Evolutionary conservation across 2,113 vertebrate species (phyloP).

Genomic region (Strix aluco): DNA sequence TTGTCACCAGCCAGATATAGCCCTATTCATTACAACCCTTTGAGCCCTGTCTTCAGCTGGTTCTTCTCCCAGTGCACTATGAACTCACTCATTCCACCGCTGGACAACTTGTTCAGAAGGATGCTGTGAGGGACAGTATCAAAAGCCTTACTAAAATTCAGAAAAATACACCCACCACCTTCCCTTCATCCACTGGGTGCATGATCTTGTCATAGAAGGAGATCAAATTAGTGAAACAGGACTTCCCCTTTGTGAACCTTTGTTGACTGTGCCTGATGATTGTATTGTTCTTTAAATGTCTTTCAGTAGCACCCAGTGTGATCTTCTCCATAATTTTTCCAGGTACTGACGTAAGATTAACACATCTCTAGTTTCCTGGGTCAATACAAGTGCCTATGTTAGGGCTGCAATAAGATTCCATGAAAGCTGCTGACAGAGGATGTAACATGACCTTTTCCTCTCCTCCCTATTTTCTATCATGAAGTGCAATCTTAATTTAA

Average conservation of each 20-base stretch:
- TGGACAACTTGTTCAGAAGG: background rate
- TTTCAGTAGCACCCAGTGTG: background rate
- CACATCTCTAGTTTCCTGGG: background rate
- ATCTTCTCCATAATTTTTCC: background rate
- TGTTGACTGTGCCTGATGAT: background rate
- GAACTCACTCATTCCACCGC: background rate
- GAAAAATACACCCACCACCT: background rate
- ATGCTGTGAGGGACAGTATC: background rate
- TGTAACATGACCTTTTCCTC: background rate
- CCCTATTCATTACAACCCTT: background rate
- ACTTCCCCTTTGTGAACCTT: background rate
- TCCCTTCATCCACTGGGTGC: background rate
- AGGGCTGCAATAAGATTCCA: background rate
- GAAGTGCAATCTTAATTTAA: background rate
- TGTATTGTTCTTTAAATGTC: background rate
- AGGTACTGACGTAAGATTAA: background rate
- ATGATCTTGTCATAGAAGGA: background rate
- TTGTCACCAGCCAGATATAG: no score
- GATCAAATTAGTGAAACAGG: background rate
- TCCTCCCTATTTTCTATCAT: background rate
- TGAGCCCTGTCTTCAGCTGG: background rate
- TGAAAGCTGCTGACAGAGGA: background rate
- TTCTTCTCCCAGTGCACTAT: accelerated
- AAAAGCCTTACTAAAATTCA: background rate
- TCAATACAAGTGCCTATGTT: background rate